These are phyloP conservation scores for Myiopsitta monachus DNA, from an alignment of 2,113 vertebrate species.

Conservation along the genomic window DNA sequence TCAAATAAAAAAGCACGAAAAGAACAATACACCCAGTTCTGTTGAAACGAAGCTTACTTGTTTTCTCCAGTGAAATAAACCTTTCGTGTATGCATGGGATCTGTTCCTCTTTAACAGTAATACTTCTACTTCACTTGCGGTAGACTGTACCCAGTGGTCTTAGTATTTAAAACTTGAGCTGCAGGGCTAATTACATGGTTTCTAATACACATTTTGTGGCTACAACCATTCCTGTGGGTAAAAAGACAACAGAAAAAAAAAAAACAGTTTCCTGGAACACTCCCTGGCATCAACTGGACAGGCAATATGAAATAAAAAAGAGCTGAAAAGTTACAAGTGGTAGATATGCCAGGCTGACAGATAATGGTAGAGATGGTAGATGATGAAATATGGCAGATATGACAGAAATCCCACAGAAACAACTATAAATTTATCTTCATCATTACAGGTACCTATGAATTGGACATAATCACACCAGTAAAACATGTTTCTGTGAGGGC, in stretches of 20 bases:
- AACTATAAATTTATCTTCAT: neutral
- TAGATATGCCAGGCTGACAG: neutral
- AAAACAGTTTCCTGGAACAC: neutral
- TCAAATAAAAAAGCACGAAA: neutral
- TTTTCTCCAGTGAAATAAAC: neutral
- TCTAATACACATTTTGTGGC: neutral
- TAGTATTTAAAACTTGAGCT: neutral
- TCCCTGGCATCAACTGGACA: neutral
- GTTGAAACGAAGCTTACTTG: neutral
- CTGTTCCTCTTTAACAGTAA: neutral
- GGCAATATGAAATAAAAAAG: neutral
- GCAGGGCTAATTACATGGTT: neutral
- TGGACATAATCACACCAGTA: neutral
- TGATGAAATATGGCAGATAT: neutral
- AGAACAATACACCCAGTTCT: neutral
- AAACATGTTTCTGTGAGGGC: neutral
- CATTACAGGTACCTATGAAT: neutral
- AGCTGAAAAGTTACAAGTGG: neutral
- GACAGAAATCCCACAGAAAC: neutral
- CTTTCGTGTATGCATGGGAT: rapidly evolving
- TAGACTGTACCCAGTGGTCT: neutral
- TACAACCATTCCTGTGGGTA: neutral
- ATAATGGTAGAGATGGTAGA: neutral
- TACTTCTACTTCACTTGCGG: neutral
- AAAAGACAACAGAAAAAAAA: neutral